Base-by-base conservation (phyloP, 2,797 vertebrate species). In the Luscinia megarhynchos region DNA sequence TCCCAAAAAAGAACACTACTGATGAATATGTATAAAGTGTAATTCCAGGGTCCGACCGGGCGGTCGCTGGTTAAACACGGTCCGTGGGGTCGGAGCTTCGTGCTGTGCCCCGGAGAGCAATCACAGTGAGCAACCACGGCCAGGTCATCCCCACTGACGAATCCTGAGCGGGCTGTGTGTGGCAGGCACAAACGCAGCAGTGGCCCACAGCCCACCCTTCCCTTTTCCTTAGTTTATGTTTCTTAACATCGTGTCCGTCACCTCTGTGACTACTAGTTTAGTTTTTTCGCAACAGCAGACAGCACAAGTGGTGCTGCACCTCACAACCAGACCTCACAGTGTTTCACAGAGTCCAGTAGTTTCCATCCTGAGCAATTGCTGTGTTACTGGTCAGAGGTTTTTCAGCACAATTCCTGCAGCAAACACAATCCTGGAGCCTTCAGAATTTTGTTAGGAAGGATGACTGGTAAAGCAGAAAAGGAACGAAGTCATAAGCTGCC, bases 141-240 rank as follows among this genome's bases (percentile, higher is more conserved):
- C 20, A 1, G 46, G 7, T 26, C 48, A 48, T 16, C 19, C 57
- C 27, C 38, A 1, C 3, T 1, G 34, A 7, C 19, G 26, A 14
- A 18, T 36, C 58, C 20, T 2, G 40, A 46, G 34, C 21, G 3
- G 50, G 30, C 3, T 1, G 0, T 0, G 4, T 0, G 2, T 12
- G 32, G n/a, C 30, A 20, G 40, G 40, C 55, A 61, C 29, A 46
- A 17, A 6, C 4, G 34, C 55, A 30, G 3, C 15, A 8, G 24
- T 0, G 15, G 18, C 26, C 34, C 1, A 4, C 30, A 11, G 8
- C n/a, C 30, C 50, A 14, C 15, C 17, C 22, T 27, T 3, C 2
- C 1, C 15, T 5, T 36, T 26, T n/a, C 13, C n/a, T 27, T 27
- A 21, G 9, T 32, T 29, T 24, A 13, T 15, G 6, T 8, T 29